Percentiles rank a stretch among this genome's conserved stretches.
These are phyloP conservation scores for Crotalus adamanteus DNA, from an alignment of 2,797 vertebrate species.

Conservation along the genomic window DNA sequence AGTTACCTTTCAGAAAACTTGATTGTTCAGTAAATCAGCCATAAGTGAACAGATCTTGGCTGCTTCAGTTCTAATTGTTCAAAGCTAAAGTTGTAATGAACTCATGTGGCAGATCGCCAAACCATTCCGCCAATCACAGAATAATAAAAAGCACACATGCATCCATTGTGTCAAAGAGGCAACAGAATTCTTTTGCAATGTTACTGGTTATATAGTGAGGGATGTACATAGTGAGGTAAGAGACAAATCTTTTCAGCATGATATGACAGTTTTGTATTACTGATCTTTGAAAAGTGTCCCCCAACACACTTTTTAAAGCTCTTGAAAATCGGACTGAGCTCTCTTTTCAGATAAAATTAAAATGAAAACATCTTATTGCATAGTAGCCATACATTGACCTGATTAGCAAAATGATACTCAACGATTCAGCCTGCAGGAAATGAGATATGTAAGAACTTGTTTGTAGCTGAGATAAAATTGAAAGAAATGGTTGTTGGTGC, in stretches of 20 bases:
- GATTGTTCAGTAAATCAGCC: background rate
- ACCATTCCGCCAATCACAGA: background rate
- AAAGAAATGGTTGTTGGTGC: background rate
- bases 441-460: background rate
- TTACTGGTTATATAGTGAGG: background rate
- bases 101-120: background rate
- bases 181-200: background rate
- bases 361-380: background rate
- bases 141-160: background rate
- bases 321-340: background rate
- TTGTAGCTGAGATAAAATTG: background rate
- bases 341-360: background rate
- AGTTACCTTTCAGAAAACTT: background rate
- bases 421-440: background rate
- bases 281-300: background rate
- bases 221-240: background rate
- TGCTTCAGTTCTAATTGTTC: background rate
- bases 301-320: background rate
- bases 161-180: background rate
- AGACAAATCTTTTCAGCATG: background rate
- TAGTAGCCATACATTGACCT: background rate
- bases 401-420: background rate
- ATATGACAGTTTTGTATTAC: background rate
- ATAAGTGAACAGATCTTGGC: background rate
- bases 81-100: background rate